Evolutionary conservation across 2,113 vertebrate genomes (phyloP), one percentile per base, ranked within the genome.

Genomic region (Rostratula benghalensis): DNA sequence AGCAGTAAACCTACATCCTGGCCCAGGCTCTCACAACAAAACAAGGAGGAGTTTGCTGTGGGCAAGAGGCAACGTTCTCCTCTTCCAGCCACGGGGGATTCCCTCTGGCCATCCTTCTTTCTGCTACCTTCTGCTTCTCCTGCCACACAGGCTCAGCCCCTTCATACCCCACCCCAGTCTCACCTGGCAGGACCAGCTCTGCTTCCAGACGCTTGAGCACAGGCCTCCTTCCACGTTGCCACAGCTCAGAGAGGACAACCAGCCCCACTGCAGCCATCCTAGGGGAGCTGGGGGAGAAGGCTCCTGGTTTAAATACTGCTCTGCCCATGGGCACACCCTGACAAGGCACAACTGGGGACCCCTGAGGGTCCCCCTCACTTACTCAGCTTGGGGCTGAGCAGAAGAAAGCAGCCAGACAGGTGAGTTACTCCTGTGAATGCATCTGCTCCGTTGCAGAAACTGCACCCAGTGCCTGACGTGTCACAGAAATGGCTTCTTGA

Each of bases 1-100:
- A 61, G 67, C 7, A 18, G 3, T 7, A 54, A 89, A 39, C 39
- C 64, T 57, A 5, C 0, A 31, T 16, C 11, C 35, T 6, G 3
- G 9, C 30, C 39, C 31, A 7, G 46, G 33, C 12, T 5, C 10
- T 48, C 15, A 1, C 0, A 0, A 6, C 3, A 3, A 17, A n/a
- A 24, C 50, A 37, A 22, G 0, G 2, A 31, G 13, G 8, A 33
- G 3, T n/a, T 87, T 16, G 21, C 14, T 17, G 25, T 6, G 11
- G 45, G 13, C 31, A 75, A 7, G 24, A 54, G 22, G 9, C 14
- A 53, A 2, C 7, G 2, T 18, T 54, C 8, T 14, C 11, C 17
- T 41, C 33, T 57, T 45, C 22, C 51, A 67, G 75, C 30, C 23
- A 33, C 2, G 0, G 14, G 9, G 17, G 10, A 11, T 11, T 64